These are phyloP conservation scores for Apeira syringaria DNA, from an alignment of 2,888 invertebrate species.

Conservation along the genomic window DNA sequence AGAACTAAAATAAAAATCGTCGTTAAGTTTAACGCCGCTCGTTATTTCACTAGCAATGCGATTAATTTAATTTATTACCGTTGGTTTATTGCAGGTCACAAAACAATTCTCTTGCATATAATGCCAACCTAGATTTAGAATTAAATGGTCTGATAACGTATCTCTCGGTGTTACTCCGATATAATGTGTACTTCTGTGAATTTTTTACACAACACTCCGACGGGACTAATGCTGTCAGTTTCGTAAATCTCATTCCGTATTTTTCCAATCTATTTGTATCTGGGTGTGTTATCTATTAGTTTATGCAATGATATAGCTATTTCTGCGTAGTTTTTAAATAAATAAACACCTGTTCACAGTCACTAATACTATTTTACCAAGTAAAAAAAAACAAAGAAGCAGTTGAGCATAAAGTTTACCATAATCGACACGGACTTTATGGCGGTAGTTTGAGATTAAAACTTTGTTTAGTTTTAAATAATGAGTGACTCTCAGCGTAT, in stretches of 20 bases:
- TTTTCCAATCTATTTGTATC: constrained; percentile 19
- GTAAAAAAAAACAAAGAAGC: no score
- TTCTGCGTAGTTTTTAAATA: no score
- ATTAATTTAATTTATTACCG: not conserved
- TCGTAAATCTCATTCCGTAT: constrained; percentile 6
- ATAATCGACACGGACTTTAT: no score
- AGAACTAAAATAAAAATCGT: no score
- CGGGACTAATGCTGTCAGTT: constrained; percentile 4
- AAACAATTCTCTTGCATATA: not conserved
- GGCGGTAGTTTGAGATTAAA: no score
- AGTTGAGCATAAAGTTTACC: no score
- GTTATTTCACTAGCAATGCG: not conserved
- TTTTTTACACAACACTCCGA: constrained; percentile 11
- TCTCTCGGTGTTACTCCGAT: constrained; percentile 1
- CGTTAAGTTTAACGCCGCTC: no score
- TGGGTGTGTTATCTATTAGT: not conserved
- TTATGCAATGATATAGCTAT: no score
- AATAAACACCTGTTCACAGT: no score
- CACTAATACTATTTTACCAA: no score
- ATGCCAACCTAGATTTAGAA: not conserved
- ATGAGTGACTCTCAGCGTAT: no score
- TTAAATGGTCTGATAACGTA: not conserved
- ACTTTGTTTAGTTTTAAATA: no score
- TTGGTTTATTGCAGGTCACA: not conserved
- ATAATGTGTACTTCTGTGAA: constrained; percentile 9